Evolutionary conservation across 2,888 invertebrate species (phyloP), one percentile per base, ranked within the genome.

Genomic region (Imbricaverruca yamaguchii): DNA sequence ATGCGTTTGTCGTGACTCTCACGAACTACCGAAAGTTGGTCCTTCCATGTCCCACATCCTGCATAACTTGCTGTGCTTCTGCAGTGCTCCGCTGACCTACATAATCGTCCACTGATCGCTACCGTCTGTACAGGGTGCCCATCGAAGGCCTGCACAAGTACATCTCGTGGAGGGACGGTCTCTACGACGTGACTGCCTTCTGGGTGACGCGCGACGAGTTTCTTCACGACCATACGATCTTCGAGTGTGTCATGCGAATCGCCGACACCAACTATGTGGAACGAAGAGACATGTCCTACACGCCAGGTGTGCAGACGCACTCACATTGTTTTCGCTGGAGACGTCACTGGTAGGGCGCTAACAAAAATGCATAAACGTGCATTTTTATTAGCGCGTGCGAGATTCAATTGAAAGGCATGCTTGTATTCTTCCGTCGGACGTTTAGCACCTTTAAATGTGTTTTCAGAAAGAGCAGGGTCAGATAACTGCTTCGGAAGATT

Each of bases 61-160:
- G 39, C 39, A 39, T 4, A 39, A 39, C 39, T 39, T 39, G 39
- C 39, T 39, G 39, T 39, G n/a, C n/a, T 39, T 39, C 39, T 39
- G 39, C 39, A 39, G 39, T 39, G 2, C 4, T 39, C 39, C 39
- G 1, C 39, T 39, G 39, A 4, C 39, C 39, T 39, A 39, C 39
- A 39, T 39, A 39, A 39, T 39, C 39, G 1, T 39, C 39, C 39
- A 39, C 39, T 39, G 39, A 39, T 39, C 39, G 39, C 39, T 39
- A 4, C 39, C 39, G 39, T 39, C 39, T 39, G 2, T 84, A 91
- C 91, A 0, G 89, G 88, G 84, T 91, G 91, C 0, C 87, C 88
- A 78, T 88, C 91, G 87, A 87, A 86, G 74, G 89, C 91, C 83
- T 86, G 88, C 85, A 74, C 55, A 74, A 74, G 21, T 74, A 74